phyloP scores from a whole-genome alignment of 2,797 vertebrate species.

The Rhabdomys pumilio region DNA sequence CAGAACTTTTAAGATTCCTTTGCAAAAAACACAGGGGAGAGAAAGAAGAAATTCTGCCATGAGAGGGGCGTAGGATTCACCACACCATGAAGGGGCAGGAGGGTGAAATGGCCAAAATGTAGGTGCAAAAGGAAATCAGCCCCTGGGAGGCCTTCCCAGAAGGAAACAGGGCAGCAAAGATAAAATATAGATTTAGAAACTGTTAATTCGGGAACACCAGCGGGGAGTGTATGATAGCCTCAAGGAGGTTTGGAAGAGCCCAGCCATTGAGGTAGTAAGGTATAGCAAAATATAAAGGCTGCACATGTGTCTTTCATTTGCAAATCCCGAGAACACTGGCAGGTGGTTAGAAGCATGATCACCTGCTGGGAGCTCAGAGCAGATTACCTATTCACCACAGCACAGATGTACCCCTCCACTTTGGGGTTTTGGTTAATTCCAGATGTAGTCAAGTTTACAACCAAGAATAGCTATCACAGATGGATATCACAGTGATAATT shows the following conservation, averaged over 20 bases:
- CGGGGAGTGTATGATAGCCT: not conserved
- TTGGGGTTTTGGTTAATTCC: not conserved
- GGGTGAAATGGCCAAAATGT: not conserved
- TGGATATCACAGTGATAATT: not conserved
- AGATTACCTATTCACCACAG: not conserved
- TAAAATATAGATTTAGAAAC: not conserved
- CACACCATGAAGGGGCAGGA: not conserved
- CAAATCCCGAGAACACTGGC: not conserved
- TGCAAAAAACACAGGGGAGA: not conserved
- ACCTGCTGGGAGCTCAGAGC: not conserved
- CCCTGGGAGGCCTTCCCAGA: not conserved
- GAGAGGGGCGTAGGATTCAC: not conserved
- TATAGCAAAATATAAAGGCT: not conserved
- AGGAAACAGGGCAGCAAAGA: not conserved
- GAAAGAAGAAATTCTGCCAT: not conserved
- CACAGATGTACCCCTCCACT: not conserved
- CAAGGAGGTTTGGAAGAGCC: not conserved
- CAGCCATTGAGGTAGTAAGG: not conserved
- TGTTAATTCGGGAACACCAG: not conserved
- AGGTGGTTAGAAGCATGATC: not conserved
- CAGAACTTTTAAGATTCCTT: not conserved
- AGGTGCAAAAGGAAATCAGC: not conserved
- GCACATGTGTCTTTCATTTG: not conserved
- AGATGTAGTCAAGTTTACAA: not conserved
- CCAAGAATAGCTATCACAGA: too few relatives aligned